Percentiles rank a stretch among this genome's conserved stretches.
Conservation (phyloP, 1,140 invertebrate genomes). For the Nilaparvata lugens region DNA sequence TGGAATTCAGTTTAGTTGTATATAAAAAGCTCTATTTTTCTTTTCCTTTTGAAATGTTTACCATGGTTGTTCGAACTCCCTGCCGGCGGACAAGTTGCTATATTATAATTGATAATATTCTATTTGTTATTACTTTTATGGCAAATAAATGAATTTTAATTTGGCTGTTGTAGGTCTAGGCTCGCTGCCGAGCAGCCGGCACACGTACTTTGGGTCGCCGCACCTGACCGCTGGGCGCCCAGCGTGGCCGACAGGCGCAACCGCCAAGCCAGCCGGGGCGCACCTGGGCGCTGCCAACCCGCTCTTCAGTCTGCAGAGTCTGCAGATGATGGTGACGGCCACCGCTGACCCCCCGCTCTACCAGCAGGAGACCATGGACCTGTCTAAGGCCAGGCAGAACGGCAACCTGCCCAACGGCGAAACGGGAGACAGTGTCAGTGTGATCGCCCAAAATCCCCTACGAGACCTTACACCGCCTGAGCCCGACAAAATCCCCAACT, state of each 20-base stretch:
- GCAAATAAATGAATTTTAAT: no score
- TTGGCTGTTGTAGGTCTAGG: not conserved
- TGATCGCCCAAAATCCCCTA: slow-evolving; percentile 10
- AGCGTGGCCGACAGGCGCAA: not conserved
- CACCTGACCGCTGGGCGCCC: not conserved
- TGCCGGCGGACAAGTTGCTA: no score
- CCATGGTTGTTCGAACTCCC: no score
- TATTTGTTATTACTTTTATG: no score
- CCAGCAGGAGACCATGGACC: slow-evolving; percentile 13
- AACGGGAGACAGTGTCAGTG: slow-evolving; percentile 7
- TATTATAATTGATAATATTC: no score
- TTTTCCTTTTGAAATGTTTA: no score
- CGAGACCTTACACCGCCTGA: not conserved
- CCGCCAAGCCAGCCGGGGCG: not conserved
- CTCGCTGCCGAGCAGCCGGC: not conserved
- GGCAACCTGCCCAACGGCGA: not conserved
- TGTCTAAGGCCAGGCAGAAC: slow-evolving; percentile 4
- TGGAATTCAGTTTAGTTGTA: no score
- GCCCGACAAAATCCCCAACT: not conserved
- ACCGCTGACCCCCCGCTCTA: not conserved
- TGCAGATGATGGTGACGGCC: slow-evolving; percentile 4
- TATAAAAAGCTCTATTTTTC: no score
- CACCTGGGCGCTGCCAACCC: not conserved
- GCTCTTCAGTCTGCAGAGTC: slow-evolving; percentile 3
- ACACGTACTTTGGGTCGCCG: slow-evolving; percentile 5